These are phyloP conservation scores for Drosophila neoperkinsi DNA, from an alignment of 2,888 invertebrate species.

Conservation along the genomic window DNA sequence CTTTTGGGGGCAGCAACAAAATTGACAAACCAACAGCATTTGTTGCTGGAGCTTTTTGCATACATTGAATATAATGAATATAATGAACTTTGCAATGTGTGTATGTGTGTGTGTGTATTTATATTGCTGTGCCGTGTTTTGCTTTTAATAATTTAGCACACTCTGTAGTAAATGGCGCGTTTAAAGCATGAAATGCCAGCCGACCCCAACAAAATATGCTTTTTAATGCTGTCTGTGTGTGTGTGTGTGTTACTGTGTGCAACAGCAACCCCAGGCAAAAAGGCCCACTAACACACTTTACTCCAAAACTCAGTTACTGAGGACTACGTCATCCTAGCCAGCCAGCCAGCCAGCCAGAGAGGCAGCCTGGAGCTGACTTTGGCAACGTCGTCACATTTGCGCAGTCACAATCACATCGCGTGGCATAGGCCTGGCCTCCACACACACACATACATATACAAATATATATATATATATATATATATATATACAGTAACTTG, in stretches of 20 bases:
- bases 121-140: conserved; percentile 57
- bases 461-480: conserved; percentile 13
- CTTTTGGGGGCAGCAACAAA: conserved; percentile 58
- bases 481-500: neutral
- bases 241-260: conserved; percentile 41
- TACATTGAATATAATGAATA: conserved; percentile 73
- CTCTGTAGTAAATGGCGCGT: conserved; percentile 72
- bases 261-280: conserved; percentile 66
- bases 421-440: conserved; percentile 69
- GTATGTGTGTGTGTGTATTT: conserved; percentile 17
- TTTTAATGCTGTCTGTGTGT: conserved; percentile 63
- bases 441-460: conserved; percentile 35
- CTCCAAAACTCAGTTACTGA: conserved; percentile 52
- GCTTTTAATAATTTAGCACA: conserved; percentile 73
- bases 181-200: conserved; percentile 73
- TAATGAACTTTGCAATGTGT: conserved; percentile 61
- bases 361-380: conserved; percentile 51
- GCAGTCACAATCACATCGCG: conserved; percentile 79
- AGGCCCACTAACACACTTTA: conserved; percentile 74
- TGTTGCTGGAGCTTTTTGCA: conserved; percentile 70
- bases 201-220: conserved; percentile 65
- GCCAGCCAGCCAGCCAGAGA: conserved; percentile 27
- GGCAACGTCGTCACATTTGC: conserved; percentile 73
- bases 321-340: conserved; percentile 78
- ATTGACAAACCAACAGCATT: conserved; percentile 50